Evolutionary conservation across 2,888 invertebrate genomes (phyloP).

Genomic region (Cyclophora punctaria): DNA sequence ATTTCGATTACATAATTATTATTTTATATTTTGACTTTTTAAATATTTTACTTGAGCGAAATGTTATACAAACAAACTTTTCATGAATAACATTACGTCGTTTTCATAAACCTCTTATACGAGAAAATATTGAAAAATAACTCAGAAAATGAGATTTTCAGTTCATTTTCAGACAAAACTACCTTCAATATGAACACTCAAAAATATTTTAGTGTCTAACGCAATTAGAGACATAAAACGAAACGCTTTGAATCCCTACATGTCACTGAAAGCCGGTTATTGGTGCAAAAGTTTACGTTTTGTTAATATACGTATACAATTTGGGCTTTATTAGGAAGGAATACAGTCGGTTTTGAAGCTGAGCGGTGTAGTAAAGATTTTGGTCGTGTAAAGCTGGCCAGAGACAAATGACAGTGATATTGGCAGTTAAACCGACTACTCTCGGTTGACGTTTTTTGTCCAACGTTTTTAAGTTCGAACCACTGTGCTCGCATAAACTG

Average conservation of each 20-base stretch:
- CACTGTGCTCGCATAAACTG: slow-evolving; percentile 26
- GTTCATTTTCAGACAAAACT: slow-evolving; percentile 7
- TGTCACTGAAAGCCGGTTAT: slow-evolving; percentile 47
- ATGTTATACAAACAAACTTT: neutral
- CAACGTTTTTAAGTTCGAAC: slow-evolving; percentile 33
- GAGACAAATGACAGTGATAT: slow-evolving; percentile 58
- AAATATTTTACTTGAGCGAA: neutral
- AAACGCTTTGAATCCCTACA: slow-evolving; percentile 42
- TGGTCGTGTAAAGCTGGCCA: slow-evolving; percentile 37
- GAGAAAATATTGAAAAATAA: too few relatives aligned
- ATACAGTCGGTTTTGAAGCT: slow-evolving; percentile 21
- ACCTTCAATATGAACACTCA: slow-evolving; percentile 39
- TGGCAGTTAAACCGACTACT: slow-evolving; percentile 50
- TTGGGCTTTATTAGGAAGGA: neutral
- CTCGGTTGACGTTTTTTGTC: slow-evolving; percentile 32
- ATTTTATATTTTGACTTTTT: slow-evolving; percentile 3
- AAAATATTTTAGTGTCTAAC: slow-evolving; percentile 47
- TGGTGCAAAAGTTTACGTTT: slow-evolving; percentile 18
- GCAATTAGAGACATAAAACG: slow-evolving; percentile 47
- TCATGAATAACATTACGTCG: neutral
- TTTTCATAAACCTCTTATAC: too few relatives aligned
- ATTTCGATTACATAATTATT: neutral
- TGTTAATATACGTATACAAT: neutral
- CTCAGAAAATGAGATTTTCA: too few relatives aligned
- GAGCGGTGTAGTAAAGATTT: slow-evolving; percentile 18